Base-by-base conservation (phyloP, 1,140 invertebrate species). In the Triops cancriformis region DNA sequence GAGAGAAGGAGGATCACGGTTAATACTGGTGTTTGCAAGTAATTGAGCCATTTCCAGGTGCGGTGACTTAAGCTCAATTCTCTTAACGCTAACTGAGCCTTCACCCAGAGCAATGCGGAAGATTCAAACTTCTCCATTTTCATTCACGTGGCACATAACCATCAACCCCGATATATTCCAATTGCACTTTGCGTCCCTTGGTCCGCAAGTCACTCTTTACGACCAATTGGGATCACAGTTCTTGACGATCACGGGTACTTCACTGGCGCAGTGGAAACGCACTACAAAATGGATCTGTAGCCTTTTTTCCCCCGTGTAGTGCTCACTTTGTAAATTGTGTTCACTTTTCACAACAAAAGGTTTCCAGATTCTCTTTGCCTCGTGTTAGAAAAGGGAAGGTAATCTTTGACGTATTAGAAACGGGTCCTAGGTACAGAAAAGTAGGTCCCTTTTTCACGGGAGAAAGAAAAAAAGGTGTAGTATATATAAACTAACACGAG, bases 21-120 rank as follows among this genome's bases (percentile, higher is more conserved):
- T 23, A 64, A 11, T 64, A 64, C 51, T 23, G 51, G 51, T 23
- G 51, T 64, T 64, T 64, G 51, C n/a, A 64, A 18, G 51, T 64
- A 18, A 64, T 64, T 64, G 51, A 64, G 51, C 51, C 51, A 64
- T 64, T 64, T 64, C 51, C 51, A 64, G 51, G 51, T 64, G 51
- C 51, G 51, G 23, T 64, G 14, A 7, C 14, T 23, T n/a, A 64
- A 64, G 18, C 51, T 64, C 14, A 23, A 23, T 23, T 64, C 51
- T 14, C 18, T 64, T 5, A 23, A 64, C 14, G 51, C 10, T 18
- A 64, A 7, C 3, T 64, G 51, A 64, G 51, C 51, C 23, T 23
- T 18, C 23, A 64, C n/a, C 51, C 9, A 64, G 18, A 64, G 5
- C 23, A 9, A 18, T 23, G 14, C 51, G 51, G 51, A 64, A 23